Evolutionary conservation across 1,140 invertebrate species (phyloP).

Genomic region (Trichoplusia ni): DNA sequence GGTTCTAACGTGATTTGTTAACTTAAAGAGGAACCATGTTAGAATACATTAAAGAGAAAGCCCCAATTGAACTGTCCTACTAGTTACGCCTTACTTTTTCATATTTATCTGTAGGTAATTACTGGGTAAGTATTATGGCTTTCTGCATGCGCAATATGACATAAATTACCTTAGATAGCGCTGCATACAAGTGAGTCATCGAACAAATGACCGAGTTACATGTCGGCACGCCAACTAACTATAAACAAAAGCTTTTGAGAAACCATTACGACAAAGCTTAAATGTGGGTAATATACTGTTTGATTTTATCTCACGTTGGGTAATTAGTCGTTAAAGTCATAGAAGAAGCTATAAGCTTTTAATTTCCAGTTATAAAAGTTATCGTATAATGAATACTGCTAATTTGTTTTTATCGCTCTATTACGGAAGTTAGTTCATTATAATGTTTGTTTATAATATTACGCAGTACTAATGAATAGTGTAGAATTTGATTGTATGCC

Average conservation of each 20-base stretch:
- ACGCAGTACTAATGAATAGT: background rate
- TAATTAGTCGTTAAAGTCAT: background rate
- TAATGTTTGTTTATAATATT: constrained; percentile 11
- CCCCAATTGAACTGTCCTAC: too few relatives aligned
- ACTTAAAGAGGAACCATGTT: too few relatives aligned
- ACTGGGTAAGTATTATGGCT: background rate
- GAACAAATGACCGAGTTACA: constrained; percentile 19
- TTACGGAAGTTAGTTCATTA: constrained; percentile 10
- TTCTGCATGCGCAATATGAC: constrained; percentile 28
- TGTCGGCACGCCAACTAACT: constrained; percentile 19
- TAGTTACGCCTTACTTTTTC: constrained; percentile 15
- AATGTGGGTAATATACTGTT: background rate
- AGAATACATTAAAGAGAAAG: too few relatives aligned
- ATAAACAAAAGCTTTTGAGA: constrained; percentile 7
- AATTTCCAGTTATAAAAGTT: too few relatives aligned
- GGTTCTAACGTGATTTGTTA: too few relatives aligned
- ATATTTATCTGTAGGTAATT: constrained; percentile 15
- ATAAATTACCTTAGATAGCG: constrained; percentile 21
- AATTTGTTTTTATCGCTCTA: background rate
- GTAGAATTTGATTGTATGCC: too few relatives aligned
- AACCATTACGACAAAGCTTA: constrained; percentile 9
- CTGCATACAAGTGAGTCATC: constrained; percentile 19
- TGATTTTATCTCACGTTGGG: background rate
- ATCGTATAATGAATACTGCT: background rate
- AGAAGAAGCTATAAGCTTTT: too few relatives aligned